These are phyloP conservation scores for Gorsachius magnificus DNA, from an alignment of 2,797 vertebrate species.

Conservation along the genomic window DNA sequence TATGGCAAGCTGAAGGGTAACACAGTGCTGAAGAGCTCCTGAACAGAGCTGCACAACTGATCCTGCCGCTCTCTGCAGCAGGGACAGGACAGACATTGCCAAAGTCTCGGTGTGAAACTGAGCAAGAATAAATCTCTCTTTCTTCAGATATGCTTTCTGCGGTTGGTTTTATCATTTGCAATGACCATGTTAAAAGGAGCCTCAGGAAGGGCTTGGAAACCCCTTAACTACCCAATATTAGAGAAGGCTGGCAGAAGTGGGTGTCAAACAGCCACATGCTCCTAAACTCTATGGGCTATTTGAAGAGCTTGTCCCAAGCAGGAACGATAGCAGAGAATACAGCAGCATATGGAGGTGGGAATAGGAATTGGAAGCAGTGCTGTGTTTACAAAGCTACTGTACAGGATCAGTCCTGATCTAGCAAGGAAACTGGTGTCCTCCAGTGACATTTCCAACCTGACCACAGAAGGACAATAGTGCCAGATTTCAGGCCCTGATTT, in stretches of 20 bases:
- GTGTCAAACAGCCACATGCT: not conserved
- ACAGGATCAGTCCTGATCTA: no score
- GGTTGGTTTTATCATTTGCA: not conserved
- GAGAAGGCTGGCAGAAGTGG: not conserved
- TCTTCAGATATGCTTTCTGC: not conserved
- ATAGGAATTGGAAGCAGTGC: not conserved
- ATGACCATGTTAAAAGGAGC: not conserved
- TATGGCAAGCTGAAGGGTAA: not conserved
- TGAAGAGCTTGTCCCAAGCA: not conserved
- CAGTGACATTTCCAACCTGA: not conserved
- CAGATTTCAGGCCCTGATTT: not conserved
- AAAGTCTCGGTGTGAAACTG: accelerated
- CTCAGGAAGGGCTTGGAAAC: not conserved
- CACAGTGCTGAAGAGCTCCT: not conserved
- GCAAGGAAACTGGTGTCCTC: no score
- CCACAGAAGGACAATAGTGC: not conserved
- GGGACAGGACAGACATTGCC: not conserved
- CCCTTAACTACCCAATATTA: not conserved
- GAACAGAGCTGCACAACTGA: not conserved
- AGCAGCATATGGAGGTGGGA: not conserved
- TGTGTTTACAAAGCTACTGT: not conserved
- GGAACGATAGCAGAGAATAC: not conserved
- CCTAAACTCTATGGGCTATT: accelerated
- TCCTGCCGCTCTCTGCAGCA: not conserved
- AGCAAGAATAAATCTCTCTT: not conserved